Percentiles rank a stretch among this genome's conserved stretches.
phyloP scores from a whole-genome alignment of 2,888 invertebrate genomes.

The Cynaeus angustus region DNA sequence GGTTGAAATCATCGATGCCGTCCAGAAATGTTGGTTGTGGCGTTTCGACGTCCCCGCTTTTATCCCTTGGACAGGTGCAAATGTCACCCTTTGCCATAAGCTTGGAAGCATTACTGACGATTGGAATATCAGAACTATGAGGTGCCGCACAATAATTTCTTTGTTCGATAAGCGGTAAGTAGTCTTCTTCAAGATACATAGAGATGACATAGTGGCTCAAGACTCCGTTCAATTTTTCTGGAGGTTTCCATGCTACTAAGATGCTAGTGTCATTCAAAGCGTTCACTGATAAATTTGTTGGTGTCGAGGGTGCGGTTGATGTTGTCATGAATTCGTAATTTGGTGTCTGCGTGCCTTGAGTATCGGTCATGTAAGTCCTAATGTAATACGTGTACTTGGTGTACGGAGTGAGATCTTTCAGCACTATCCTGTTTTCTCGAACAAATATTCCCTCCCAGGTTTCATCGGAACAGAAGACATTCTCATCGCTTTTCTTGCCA shows the following conservation, averaged over 20 bases:
- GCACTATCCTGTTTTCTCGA: constrained; percentile 54
- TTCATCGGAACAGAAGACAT: constrained; percentile 62
- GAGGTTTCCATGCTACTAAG: constrained; percentile 76
- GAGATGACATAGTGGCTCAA: constrained; percentile 68
- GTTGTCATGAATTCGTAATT: constrained; percentile 79
- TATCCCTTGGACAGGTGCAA: background rate
- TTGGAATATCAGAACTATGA: background rate
- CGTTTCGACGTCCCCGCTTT: no score
- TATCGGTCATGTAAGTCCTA: constrained; percentile 70
- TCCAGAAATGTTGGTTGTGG: no score
- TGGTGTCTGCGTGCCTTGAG: constrained; percentile 77
- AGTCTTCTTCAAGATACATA: constrained; percentile 57
- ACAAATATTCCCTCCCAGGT: constrained; percentile 64
- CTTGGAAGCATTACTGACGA: no score
- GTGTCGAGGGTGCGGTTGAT: constrained; percentile 74
- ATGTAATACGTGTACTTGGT: constrained; percentile 85
- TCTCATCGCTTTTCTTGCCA: constrained; percentile 66
- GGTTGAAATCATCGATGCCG: no score
- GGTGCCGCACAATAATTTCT: constrained; percentile 61
- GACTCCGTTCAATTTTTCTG: constrained; percentile 68
- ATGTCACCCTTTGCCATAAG: background rate
- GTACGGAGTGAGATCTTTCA: constrained; percentile 76
- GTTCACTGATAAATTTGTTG: constrained; percentile 62
- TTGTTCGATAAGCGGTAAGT: constrained; percentile 41
- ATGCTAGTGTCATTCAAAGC: constrained; percentile 67